A percentile compares a stretch with the other conserved stretches of the same genome.
Conservation (phyloP, 2,888 invertebrate species). For the Pachliopta kotzebuea region DNA sequence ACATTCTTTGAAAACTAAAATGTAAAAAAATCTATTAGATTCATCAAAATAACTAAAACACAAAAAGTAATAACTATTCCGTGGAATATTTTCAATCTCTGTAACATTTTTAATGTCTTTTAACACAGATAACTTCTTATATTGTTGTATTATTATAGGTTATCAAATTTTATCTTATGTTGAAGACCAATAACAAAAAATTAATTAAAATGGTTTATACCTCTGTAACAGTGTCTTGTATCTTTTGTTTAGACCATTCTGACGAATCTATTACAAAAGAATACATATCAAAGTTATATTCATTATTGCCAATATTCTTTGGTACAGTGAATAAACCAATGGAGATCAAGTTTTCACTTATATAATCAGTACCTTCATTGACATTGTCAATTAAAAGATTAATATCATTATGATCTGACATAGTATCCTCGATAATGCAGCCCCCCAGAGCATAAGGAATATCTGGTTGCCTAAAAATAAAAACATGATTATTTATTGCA, state of each 20-base stretch:
- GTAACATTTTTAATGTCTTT: too few species aligned
- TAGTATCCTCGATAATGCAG: conserved; percentile 67
- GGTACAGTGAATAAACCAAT: conserved; percentile 64
- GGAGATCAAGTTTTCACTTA: conserved; percentile 61
- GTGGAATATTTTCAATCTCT: too few species aligned
- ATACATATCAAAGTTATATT: conserved; percentile 62
- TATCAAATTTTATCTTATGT: conserved; percentile 11
- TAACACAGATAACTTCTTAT: neutral
- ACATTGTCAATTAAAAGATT: conserved; percentile 48
- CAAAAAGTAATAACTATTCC: too few species aligned
- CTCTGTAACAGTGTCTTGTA: conserved; percentile 59
- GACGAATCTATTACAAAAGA: conserved; percentile 61
- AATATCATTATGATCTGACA: conserved; percentile 49
- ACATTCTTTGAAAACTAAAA: conserved; percentile 65
- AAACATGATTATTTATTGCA: conserved; percentile 1
- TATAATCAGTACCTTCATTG: conserved; percentile 48
- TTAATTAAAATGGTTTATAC: conserved; percentile 38
- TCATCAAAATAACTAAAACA: too few species aligned
- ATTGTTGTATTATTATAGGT: neutral
- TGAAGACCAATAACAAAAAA: neutral
- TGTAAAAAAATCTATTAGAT: neutral
- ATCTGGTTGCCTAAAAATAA: conserved; percentile 63
- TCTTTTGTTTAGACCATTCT: conserved; percentile 59
- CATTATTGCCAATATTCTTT: conserved; percentile 40
- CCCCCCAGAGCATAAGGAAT: conserved; percentile 71